Percentiles rank a stretch among this genome's conserved stretches.
Conservation (phyloP, 2,797 vertebrate species). For the Tamandua tetradactyla region DNA sequence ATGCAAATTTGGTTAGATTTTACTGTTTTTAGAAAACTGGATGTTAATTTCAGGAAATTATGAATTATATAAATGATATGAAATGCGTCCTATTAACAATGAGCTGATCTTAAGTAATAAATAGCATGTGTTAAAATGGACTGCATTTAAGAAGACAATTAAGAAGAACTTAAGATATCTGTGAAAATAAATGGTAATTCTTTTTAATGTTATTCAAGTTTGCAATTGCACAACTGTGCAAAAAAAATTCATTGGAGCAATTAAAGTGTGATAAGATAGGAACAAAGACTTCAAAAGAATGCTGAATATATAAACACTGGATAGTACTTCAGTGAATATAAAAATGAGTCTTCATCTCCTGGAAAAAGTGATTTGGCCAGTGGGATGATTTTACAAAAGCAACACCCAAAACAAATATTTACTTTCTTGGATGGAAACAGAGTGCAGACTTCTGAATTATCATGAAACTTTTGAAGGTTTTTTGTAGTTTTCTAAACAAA, state of each 20-base stretch:
- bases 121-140: background rate
- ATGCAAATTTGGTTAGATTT: no score
- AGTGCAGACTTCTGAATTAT: background rate
- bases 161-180: background rate
- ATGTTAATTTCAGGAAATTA: no score
- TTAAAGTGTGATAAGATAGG: conserved; percentile 18
- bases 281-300: background rate
- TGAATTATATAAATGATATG: conserved; percentile 2
- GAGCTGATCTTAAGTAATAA: background rate
- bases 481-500: background rate
- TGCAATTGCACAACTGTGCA: background rate
- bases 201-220: background rate
- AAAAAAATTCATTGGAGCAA: background rate
- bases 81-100: background rate
- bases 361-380: background rate
- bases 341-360: background rate
- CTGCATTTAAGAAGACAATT: background rate
- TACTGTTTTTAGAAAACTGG: no score
- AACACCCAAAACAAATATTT: conserved; percentile 15
- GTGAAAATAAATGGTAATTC: conserved; percentile 35
- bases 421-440: conserved; percentile 2
- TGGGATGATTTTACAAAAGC: background rate
- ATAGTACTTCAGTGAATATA: background rate
- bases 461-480: conserved; percentile 1
- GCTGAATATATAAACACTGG: background rate